Conservation (phyloP, 2,888 invertebrate genomes). For the Sceliomorpha sp. region DNA sequence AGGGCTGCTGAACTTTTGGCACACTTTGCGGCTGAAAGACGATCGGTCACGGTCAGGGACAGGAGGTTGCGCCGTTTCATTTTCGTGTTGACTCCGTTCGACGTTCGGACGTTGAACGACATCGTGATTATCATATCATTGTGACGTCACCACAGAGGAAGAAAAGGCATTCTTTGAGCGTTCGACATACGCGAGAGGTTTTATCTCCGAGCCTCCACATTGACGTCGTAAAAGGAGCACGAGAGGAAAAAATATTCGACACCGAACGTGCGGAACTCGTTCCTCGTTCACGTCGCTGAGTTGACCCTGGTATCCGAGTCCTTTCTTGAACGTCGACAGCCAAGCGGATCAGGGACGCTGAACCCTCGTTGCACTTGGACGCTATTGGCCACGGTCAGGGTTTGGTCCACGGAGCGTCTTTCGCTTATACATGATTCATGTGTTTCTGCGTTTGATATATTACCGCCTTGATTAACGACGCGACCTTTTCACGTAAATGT, state of each 20-base stretch:
- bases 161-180: too few species aligned
- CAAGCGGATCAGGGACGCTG: conserved; percentile 30
- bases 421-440: neutral
- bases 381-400: conserved; percentile 57
- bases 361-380: conserved; percentile 36
- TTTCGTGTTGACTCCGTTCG: too few species aligned
- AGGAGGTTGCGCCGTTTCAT: too few species aligned
- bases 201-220: too few species aligned
- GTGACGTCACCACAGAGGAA: too few species aligned
- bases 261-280: conserved; percentile 49
- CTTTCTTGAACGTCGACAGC: conserved; percentile 41
- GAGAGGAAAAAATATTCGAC: conserved; percentile 37
- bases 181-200: too few species aligned
- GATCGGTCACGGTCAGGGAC: conserved; percentile 51
- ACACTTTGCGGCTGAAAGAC: conserved; percentile 46
- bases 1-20: conserved; percentile 52
- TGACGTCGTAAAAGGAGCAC: conserved; percentile 33
- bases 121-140: too few species aligned
- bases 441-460: too few species aligned
- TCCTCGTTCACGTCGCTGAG: conserved; percentile 48
- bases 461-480: too few species aligned
- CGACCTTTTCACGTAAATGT: too few species aligned
- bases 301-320: conserved; percentile 30
- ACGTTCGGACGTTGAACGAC: too few species aligned
- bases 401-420: conserved; percentile 31